Evolutionary conservation across 2,888 invertebrate species (phyloP).

Genomic region (Toxonevra muliebris): DNA sequence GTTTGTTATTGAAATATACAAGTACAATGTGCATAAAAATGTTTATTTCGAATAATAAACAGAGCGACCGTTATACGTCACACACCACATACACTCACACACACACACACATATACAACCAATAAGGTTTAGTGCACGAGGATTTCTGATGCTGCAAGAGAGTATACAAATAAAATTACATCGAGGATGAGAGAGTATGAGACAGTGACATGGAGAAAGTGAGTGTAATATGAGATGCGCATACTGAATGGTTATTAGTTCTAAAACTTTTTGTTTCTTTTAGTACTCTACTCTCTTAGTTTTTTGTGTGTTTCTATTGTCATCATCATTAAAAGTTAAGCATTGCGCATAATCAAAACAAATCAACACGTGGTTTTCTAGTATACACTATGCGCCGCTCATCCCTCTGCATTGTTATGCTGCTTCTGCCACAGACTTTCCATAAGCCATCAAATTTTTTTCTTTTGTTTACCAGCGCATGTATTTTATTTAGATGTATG

Average conservation of each 20-base stretch:
- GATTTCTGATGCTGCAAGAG: too few relatives aligned
- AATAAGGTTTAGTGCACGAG: too few relatives aligned
- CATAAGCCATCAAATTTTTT: not conserved
- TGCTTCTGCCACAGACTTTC: slow-evolving; percentile 8
- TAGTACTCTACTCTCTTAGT: not conserved
- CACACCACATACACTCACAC: too few relatives aligned
- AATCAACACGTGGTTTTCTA: slow-evolving; percentile 64
- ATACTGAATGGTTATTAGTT: not conserved
- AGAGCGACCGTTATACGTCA: not conserved
- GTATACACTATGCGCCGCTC: not conserved
- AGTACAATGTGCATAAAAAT: not conserved
- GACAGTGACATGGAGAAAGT: too few relatives aligned
- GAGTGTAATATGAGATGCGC: too few relatives aligned
- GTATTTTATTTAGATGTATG: not conserved
- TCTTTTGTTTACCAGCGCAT: slow-evolving; percentile 4
- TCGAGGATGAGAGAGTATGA: too few relatives aligned
- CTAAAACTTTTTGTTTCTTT: not conserved
- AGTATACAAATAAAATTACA: too few relatives aligned
- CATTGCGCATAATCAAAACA: slow-evolving; percentile 62
- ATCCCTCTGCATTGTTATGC: not conserved
- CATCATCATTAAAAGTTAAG: slow-evolving; percentile 42
- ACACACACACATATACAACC: too few relatives aligned
- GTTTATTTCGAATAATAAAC: not conserved
- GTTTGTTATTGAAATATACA: not conserved
- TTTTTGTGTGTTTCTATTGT: slow-evolving; percentile 3